phyloP scores from a whole-genome alignment of 2,113 vertebrate species.

The Cottus gobio region DNA sequence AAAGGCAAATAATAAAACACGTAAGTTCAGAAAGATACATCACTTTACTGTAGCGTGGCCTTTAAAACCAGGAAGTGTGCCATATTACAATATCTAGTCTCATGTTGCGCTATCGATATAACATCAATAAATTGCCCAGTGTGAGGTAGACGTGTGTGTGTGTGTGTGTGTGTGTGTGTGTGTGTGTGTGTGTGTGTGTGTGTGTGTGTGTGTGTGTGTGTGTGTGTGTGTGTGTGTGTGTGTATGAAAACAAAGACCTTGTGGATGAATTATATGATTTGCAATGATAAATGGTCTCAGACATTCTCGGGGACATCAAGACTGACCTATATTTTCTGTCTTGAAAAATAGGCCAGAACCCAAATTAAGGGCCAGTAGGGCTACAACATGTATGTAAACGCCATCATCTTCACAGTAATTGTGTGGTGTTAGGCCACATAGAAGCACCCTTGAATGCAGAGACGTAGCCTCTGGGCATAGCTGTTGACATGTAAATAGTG shows the following conservation, averaged over 20 bases:
- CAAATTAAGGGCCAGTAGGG: constrained; percentile 77
- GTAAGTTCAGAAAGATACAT: no score
- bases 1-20: neutral
- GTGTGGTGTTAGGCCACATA: constrained; percentile 62
- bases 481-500: constrained; percentile 75
- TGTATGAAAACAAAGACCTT: constrained; percentile 67
- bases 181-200: neutral
- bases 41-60: no score
- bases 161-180: constrained; percentile 13
- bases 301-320: constrained; percentile 70
- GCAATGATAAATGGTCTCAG: constrained; percentile 75
- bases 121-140: neutral
- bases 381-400: constrained; percentile 61
- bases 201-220: constrained; percentile 17
- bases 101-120: neutral
- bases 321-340: constrained; percentile 81
- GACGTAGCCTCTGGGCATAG: constrained; percentile 65
- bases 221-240: constrained; percentile 8
- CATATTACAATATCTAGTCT: neutral
- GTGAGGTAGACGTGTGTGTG: neutral
- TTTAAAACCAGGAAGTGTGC: neutral
- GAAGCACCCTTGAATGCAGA: constrained; percentile 59
- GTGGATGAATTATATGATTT: constrained; percentile 69
- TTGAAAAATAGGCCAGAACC: constrained; percentile 80
- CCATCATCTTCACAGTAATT: constrained; percentile 75